Base-by-base conservation (phyloP, 2,888 invertebrate genomes). In the Tetanocera ferruginea region DNA sequence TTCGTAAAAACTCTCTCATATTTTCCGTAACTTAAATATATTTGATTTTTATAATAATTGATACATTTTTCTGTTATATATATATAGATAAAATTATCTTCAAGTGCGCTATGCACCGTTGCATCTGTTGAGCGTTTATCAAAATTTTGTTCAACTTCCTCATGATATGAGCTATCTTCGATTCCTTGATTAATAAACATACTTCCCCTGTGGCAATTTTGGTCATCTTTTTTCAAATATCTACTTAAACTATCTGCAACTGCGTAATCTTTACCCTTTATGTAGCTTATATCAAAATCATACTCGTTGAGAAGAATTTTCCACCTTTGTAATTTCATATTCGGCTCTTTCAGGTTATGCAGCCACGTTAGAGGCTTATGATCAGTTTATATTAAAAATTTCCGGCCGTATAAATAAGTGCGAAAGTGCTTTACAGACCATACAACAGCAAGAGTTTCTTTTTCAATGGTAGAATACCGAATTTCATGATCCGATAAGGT, bases 391-490 rank as follows among this genome's bases (percentile, higher is more conserved):
- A 64, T 34, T 3, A 31, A 3, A 23, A 70, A 70, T 14, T 70
- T 49, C 17, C n/a, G 23, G 11, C 71, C 55, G 17, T 25, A 71
- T 19, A 71, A 81, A 80, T 11, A 86, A 84, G 69, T 86, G 85
- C 2, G 85, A 14, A 37, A 67, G 43, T 67, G 23, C 28, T 66
- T 66, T 31, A 5, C n/a, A 5, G 64, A 6, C 34, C 34, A 34
- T 14, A 34, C 28, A 31, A 34, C 17, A 14, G 34, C 31, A 5
- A 34, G 34, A 31, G 17, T n/a, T 6, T 66, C 11, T 19, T 66
- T 31, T 14, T 34, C 31, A 5, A 66, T 34, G 14, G 83, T 82
- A 0, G 79, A 79, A 34, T 86, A 86, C 37, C 82, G 83, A 3
- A 11, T 43, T 80, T 85, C 83, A 0, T 81, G 70, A 28, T 74